Conservation (phyloP, 2,797 vertebrate species). For the Paedocypris micromegethes region DNA sequence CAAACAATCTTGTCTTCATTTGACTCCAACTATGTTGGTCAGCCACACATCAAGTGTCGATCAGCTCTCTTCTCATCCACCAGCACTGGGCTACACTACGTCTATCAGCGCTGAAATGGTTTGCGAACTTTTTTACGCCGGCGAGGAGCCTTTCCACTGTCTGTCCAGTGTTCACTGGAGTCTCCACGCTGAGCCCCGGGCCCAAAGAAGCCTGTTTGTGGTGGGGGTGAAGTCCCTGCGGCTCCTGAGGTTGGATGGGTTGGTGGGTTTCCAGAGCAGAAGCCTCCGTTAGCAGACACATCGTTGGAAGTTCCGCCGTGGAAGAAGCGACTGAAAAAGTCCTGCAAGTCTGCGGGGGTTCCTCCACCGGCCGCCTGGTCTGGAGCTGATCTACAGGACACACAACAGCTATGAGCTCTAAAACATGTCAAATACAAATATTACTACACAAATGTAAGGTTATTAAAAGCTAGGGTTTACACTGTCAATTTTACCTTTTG, state of each 20-base stretch:
- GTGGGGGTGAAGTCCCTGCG: conserved; percentile 50
- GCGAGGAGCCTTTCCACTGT: conserved; percentile 64
- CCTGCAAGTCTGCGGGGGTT: conserved; percentile 80
- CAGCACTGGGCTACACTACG: background rate
- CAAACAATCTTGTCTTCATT: no score
- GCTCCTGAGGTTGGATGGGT: conserved; percentile 55
- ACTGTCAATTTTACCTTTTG: background rate
- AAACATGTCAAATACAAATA: no score
- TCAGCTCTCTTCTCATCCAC: no score
- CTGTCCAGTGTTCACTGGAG: conserved; percentile 61
- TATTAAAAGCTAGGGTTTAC: no score
- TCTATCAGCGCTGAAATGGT: conserved; percentile 83
- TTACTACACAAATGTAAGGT: no score
- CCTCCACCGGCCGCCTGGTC: conserved; percentile 64
- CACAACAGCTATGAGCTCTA: background rate
- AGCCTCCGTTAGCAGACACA: conserved; percentile 76
- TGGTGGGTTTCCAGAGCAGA: conserved; percentile 65
- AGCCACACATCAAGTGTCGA: no score
- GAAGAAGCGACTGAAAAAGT: conserved; percentile 84
- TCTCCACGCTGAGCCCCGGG: conserved; percentile 62
- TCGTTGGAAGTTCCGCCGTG: conserved; percentile 75
- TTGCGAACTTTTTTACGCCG: conserved; percentile 85
- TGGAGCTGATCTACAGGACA: conserved; percentile 64
- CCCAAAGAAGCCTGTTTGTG: conserved; percentile 62
- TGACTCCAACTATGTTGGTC: no score